Conservation (phyloP, 2,113 vertebrate genomes). For the Rhinolophus ferrumequinum region DNA sequence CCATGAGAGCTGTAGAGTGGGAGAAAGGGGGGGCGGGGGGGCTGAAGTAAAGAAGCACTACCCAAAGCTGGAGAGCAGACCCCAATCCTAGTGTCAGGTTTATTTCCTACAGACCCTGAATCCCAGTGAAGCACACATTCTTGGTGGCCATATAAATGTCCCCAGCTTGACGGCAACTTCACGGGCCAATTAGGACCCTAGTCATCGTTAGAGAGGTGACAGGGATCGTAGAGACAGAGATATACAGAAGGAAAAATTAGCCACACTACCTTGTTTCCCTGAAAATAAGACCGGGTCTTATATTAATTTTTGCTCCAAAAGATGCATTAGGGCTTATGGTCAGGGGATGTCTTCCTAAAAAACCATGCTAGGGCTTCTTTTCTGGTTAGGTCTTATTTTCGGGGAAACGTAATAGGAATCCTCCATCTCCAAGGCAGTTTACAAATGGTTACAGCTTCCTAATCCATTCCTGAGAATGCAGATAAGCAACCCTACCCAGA, state of each 20-base stretch:
- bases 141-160: neutral
- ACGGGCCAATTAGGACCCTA: neutral
- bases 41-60: neutral
- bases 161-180: neutral
- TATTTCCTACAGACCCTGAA: neutral
- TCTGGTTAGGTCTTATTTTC: too few relatives aligned
- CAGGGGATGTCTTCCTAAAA: too few relatives aligned
- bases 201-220: neutral
- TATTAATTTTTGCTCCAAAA: too few relatives aligned
- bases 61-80: neutral
- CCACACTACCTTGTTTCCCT: too few relatives aligned
- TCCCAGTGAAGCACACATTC: neutral
- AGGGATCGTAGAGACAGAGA: neutral
- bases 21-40: fast-evolving
- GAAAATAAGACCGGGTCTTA: too few relatives aligned
- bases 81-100: neutral
- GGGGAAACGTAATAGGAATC: neutral
- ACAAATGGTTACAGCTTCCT: constrained; percentile 8
- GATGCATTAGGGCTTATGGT: too few relatives aligned
- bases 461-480: neutral
- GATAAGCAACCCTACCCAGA: constrained; percentile 33
- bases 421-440: neutral
- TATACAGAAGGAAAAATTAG: neutral
- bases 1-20: neutral
- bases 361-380: too few relatives aligned